These are phyloP conservation scores for Antheraea pernyi DNA, from an alignment of 1,140 invertebrate genomes.

Conservation along the genomic window DNA sequence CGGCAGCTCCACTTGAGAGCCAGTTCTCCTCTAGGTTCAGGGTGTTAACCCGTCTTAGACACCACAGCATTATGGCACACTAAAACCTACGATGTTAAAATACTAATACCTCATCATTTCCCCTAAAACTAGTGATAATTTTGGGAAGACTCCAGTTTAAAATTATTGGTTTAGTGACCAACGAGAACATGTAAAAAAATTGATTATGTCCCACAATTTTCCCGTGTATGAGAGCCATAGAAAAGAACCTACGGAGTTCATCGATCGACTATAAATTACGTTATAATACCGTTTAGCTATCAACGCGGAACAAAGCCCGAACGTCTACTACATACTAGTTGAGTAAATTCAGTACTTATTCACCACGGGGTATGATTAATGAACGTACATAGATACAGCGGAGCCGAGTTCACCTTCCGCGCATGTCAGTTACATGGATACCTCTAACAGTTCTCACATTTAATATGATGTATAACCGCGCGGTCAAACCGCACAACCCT, in stretches of 20 bases:
- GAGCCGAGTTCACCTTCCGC: neutral
- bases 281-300: neutral
- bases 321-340: neutral
- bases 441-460: slow-evolving; percentile 6
- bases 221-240: slow-evolving; percentile 7
- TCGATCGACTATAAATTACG: neutral
- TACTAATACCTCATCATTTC: no score
- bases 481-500: slow-evolving; percentile 6
- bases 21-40: no score
- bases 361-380: slow-evolving; percentile 35
- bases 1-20: no score
- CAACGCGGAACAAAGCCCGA: neutral
- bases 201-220: no score
- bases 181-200: no score
- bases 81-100: no score
- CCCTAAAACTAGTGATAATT: no score
- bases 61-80: no score
- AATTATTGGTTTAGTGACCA: no score
- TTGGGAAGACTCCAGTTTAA: no score
- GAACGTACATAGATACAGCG: slow-evolving; percentile 30
- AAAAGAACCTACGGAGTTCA: neutral
- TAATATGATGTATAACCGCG: slow-evolving; percentile 4
- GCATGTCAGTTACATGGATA: slow-evolving; percentile 1
- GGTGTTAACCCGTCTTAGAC: no score
- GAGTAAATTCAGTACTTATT: neutral